These are phyloP conservation scores for Drosophila robusta DNA, from an alignment of 2,888 invertebrate species.

Conservation along the genomic window DNA sequence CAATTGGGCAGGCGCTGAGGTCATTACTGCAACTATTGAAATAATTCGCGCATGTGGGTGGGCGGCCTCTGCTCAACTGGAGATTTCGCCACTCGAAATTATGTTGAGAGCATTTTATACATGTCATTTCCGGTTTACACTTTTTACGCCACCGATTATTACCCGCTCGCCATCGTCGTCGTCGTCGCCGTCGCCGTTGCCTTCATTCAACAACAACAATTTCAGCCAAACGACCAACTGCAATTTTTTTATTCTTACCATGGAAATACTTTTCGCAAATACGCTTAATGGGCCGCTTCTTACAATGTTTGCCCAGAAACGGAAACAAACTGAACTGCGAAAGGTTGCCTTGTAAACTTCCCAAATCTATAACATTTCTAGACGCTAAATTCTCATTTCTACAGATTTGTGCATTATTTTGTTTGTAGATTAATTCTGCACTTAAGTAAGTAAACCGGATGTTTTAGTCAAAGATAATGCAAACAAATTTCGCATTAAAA, in stretches of 20 bases:
- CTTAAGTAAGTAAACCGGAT: too few species aligned
- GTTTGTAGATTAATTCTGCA: too few species aligned
- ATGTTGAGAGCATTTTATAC: constrained; percentile 60
- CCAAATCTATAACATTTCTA: too few species aligned
- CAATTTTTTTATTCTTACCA: constrained; percentile 3
- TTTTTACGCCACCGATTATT: constrained; percentile 70
- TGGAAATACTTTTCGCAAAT: constrained; percentile 7
- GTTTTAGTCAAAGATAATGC: too few species aligned
- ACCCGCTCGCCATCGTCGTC: constrained; percentile 29
- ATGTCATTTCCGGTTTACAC: constrained; percentile 73
- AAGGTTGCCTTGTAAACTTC: too few species aligned
- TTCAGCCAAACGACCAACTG: constrained; percentile 6
- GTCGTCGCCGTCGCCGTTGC: constrained; percentile 1
- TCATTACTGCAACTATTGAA: constrained; percentile 78
- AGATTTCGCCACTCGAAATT: constrained; percentile 31
- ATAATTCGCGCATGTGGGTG: constrained; percentile 74
- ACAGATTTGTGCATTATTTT: too few species aligned
- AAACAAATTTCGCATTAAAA: too few species aligned
- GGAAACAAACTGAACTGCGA: background rate
- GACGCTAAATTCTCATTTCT: too few species aligned
- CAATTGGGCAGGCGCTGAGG: constrained; percentile 67
- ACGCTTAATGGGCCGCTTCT: background rate
- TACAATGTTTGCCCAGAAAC: constrained; percentile 5
- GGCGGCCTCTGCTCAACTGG: constrained; percentile 20
- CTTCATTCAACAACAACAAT: constrained; percentile 3